Evolutionary conservation across 2,113 vertebrate species (phyloP), one percentile per base, ranked within the genome.

Genomic region (Otis tarda): DNA sequence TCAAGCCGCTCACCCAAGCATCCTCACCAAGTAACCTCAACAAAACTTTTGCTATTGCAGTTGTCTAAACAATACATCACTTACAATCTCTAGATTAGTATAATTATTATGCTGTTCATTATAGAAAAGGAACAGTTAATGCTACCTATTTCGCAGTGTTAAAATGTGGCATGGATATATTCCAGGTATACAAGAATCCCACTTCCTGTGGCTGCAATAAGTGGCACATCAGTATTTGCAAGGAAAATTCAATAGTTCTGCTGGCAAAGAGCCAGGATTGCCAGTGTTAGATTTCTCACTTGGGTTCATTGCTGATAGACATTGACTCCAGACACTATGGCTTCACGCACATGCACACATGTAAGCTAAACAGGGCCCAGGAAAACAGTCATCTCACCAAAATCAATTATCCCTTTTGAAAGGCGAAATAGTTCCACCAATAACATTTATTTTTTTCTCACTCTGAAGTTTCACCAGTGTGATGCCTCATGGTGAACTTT

Each of bases 331-430:
- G 50, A 21, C 7, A 14, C 18, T 37, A 0, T 19, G 20, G 9
- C 12, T 88, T 17, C 45, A 43, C 0, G 6, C 1, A 15, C 4
- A 18, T 3, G 5, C 24, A 68, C 21, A 39, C 9, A 33, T 0
- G 0, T 35, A 49, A 61, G 8, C 24, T 61, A 41, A 91, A 53
- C 25, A 69, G 39, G 7, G 7, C 17, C 14, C 33, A 67, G 59
- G 25, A 47, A 56, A 91, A 52, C 3, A 56, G 8, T 11, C 6
- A 73, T 37, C 31, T 56, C 35, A 69, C 9, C 39, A 93, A 74
- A 89, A 57, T 37, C 14, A 47, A 56, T 70, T 45, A 35, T 28
- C 27, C 12, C 17, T 78, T 75, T 86, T 49, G 35, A 60, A 74
- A 79, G 17, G 9, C 3, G 2, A 85, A 88, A 41, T 82, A 28